A percentile compares a stretch with the other conserved stretches of the same genome.
These are phyloP conservation scores for Diplolepis rosae DNA, from an alignment of 2,888 invertebrate genomes.

Conservation along the genomic window DNA sequence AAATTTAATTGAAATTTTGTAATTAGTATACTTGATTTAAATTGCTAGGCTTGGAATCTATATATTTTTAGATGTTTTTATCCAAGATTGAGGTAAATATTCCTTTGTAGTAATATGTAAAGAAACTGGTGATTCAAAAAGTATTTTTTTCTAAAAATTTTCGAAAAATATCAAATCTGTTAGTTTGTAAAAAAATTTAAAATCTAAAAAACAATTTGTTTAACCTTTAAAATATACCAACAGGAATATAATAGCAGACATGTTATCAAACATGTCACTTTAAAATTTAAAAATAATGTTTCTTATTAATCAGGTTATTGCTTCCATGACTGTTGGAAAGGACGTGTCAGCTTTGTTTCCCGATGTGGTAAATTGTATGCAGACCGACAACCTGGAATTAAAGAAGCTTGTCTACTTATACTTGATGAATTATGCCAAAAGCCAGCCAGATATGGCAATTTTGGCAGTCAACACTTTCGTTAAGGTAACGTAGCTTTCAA, in stretches of 20 bases:
- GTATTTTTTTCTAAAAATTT: too few relatives aligned
- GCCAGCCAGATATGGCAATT: constrained; percentile 99
- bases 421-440: constrained; percentile 99
- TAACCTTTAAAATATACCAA: constrained; percentile 1
- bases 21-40: too few relatives aligned
- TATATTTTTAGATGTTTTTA: too few relatives aligned
- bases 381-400: constrained; percentile 98
- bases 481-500: constrained; percentile 81
- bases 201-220: constrained; percentile 25
- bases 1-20: too few relatives aligned
- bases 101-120: too few relatives aligned
- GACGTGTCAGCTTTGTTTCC: constrained; percentile 99
- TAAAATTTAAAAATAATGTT: too few relatives aligned
- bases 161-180: too few relatives aligned
- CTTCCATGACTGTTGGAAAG: constrained; percentile 99
- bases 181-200: neutral
- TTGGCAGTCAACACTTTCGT: constrained; percentile 99
- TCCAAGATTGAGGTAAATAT: too few relatives aligned
- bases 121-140: too few relatives aligned
- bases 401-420: constrained; percentile 99
- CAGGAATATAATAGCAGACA: too few relatives aligned
- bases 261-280: too few relatives aligned
- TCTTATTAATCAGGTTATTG: constrained; percentile 86
- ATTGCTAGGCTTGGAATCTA: too few relatives aligned
- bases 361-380: constrained; percentile 99